These are phyloP conservation scores for Triplophysa tibetana DNA, from an alignment of 2,113 vertebrate species.

Conservation along the genomic window DNA sequence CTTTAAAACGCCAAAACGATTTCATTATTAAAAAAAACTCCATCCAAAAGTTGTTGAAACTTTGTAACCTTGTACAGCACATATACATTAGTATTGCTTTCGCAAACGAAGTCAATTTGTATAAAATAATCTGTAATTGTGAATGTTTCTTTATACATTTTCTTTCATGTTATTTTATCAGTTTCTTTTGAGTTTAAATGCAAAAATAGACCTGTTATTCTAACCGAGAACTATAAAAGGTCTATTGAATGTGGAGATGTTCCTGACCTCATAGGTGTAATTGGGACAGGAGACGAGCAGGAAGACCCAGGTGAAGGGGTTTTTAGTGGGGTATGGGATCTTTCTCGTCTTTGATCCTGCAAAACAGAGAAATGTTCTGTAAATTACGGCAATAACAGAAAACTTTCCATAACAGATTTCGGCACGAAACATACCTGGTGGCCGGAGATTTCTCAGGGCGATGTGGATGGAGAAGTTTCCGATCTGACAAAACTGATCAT, in stretches of 20 bases:
- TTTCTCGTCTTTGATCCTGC: constrained; percentile 89
- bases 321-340: constrained; percentile 88
- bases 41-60: too few relatives aligned
- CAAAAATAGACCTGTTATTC: too few relatives aligned
- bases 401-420: neutral
- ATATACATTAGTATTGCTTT: too few relatives aligned
- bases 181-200: too few relatives aligned
- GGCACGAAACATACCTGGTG: constrained; percentile 72
- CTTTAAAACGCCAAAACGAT: too few relatives aligned
- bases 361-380: neutral
- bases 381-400: neutral
- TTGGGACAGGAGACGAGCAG: constrained; percentile 89
- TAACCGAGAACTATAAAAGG: too few relatives aligned
- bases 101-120: too few relatives aligned
- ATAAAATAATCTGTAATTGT: too few relatives aligned
- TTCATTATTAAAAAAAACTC: too few relatives aligned
- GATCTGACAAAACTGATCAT: constrained; percentile 84
- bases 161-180: too few relatives aligned
- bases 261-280: constrained; percentile 86
- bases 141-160: too few relatives aligned
- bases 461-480: constrained; percentile 95
- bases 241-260: neutral
- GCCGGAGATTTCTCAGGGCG: constrained; percentile 86
- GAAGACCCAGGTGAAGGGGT: constrained; percentile 93
- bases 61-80: too few relatives aligned